These are phyloP conservation scores for Kradibia gibbosae DNA, from an alignment of 1,140 invertebrate genomes.

Conservation along the genomic window DNA sequence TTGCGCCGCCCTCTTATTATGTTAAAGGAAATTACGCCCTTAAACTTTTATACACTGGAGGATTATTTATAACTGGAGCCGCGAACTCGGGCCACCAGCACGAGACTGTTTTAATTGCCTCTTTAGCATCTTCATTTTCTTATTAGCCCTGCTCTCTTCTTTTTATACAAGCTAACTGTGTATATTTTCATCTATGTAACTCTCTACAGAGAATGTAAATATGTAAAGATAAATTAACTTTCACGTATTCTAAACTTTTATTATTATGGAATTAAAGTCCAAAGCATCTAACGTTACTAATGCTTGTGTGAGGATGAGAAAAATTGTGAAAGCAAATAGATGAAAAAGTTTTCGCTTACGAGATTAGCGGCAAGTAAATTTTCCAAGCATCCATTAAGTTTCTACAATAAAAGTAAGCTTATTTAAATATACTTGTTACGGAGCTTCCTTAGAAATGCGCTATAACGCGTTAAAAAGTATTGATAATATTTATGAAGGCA, in stretches of 20 bases:
- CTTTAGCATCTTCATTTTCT: conserved; percentile 9
- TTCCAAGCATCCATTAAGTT: background rate
- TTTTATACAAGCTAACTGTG: background rate
- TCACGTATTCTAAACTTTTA: background rate
- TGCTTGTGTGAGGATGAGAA: background rate
- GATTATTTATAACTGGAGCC: conserved; percentile 7
- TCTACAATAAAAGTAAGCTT: background rate
- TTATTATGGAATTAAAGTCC: background rate
- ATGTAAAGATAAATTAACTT: background rate
- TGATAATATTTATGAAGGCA: background rate
- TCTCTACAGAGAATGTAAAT: background rate
- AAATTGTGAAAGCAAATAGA: background rate
- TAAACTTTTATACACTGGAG: conserved; percentile 18
- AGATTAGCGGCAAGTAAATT: background rate
- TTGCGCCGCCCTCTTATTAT: conserved; percentile 57
- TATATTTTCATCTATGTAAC: background rate
- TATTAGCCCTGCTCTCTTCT: background rate
- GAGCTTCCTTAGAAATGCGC: background rate
- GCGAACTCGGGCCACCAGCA: background rate
- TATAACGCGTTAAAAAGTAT: background rate
- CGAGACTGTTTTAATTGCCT: background rate
- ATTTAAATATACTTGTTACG: background rate
- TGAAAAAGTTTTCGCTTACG: background rate
- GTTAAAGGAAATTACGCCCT: conserved; percentile 34
- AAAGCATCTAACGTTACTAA: background rate